Evolutionary conservation across 1,140 invertebrate genomes (phyloP).

Genomic region (Charaxes varanes): DNA sequence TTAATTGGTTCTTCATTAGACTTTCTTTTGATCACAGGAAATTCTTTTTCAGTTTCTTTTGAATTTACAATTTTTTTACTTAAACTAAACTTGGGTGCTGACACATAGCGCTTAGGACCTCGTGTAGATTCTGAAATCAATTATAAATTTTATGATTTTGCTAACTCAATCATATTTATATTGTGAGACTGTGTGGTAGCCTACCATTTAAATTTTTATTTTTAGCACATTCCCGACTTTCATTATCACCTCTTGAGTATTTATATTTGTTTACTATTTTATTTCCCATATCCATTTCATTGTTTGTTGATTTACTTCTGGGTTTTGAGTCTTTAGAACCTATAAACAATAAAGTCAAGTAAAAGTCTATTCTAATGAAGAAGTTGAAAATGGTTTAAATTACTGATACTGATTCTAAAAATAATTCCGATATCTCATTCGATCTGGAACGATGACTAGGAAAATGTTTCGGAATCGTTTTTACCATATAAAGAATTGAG

Average conservation of each 20-base stretch:
- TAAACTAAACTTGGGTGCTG: slow-evolving; percentile 14
- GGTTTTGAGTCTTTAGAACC: slow-evolving; percentile 22
- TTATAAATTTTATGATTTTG: slow-evolving; percentile 3
- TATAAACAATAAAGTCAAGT: too few species aligned
- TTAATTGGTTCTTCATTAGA: slow-evolving; percentile 12
- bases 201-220: slow-evolving; percentile 13
- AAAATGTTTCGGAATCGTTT: too few species aligned
- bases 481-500: too few species aligned
- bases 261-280: slow-evolving; percentile 26
- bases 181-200: too few species aligned
- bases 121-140: slow-evolving; percentile 12
- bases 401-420: too few species aligned
- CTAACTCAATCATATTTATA: too few species aligned
- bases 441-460: too few species aligned
- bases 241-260: slow-evolving; percentile 18
- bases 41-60: slow-evolving; percentile 12
- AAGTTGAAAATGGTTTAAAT: too few species aligned
- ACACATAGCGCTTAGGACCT: slow-evolving; percentile 3
- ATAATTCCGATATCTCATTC: too few species aligned
- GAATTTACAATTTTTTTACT: slow-evolving; percentile 14
- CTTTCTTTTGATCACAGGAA: slow-evolving; percentile 5
- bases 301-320: slow-evolving; percentile 33
- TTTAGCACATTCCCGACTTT: slow-evolving; percentile 9
- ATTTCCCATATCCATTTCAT: too few species aligned
- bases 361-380: too few species aligned